Evolutionary conservation across 2,113 vertebrate genomes (phyloP), one percentile per base, ranked within the genome.

Genomic region (Bubalus kerabau): DNA sequence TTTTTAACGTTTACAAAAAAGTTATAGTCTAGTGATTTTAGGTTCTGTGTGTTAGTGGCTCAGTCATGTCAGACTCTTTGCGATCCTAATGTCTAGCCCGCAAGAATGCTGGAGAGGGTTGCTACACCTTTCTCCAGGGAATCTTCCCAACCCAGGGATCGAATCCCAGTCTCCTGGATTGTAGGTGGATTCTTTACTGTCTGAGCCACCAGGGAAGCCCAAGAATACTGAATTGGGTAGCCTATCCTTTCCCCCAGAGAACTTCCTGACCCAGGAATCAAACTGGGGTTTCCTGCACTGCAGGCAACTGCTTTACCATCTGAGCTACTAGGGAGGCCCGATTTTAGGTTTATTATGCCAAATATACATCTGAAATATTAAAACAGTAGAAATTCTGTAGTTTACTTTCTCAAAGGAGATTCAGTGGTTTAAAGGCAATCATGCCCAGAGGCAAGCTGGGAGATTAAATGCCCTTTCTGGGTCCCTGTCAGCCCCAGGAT

Each of bases 391-490:
- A 91, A 94, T 88, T 12, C 7, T 82, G 6, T 36, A 57, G n/a
- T 95, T 91, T 85, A 4, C 71, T 91, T 90, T 88, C 90, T 94
- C 71, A 93, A 74, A 94, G 52, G 87, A 92, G 40, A 93, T 56
- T 94, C 57, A 96, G 28, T 90, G 24, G 6, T 89, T 97, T 91
- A 64, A 96, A 94, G 6, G 50, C 76, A 92, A 78, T 93, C 78
- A 83, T 48, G 57, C 24, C 62, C 84, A 93, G 60, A 93, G 94
- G 36, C 83, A 94, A 57, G 3, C 17, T 93, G 62, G 56, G 36
- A 98, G 89, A 97, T 97, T 78, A 95, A 87, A 89, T 96, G 86
- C 97, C 83, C 52, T 97, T 94, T 97, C 48, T 17, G 13, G 46
- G 10, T 76, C 84, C 28, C 81, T 57, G 60, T 76, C 80, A 94